Percentiles rank a stretch among this genome's conserved stretches.
phyloP scores from a whole-genome alignment of 2,797 vertebrate genomes.

The Hephaestus fuliginosus region DNA sequence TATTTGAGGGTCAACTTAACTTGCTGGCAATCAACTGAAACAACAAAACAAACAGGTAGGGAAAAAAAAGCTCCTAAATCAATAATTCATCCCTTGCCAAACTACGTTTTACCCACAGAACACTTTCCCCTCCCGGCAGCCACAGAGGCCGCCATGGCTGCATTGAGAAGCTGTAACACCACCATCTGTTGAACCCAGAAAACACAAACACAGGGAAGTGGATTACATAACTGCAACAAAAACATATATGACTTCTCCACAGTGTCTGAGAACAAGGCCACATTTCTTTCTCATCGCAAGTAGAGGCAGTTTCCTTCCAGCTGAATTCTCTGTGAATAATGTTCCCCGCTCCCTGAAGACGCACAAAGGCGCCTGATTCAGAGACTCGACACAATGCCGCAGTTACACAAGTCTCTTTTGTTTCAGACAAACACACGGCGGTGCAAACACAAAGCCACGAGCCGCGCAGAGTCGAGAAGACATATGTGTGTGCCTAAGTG shows the following conservation, averaged over 20 bases:
- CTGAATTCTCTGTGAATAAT: conserved; percentile 45
- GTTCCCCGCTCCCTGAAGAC: conserved; percentile 38
- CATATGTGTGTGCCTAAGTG: neutral
- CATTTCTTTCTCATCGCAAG: conserved; percentile 11
- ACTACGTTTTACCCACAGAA: conserved; percentile 23
- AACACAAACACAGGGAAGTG: conserved; percentile 22
- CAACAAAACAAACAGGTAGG: conserved; percentile 26
- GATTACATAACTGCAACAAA: conserved; percentile 1
- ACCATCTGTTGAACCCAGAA: conserved; percentile 38
- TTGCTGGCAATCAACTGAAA: conserved; percentile 22
- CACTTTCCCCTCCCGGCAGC: conserved; percentile 3
- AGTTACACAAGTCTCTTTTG: conserved; percentile 58
- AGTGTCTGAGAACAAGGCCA: conserved; percentile 22
- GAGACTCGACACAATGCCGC: conserved; percentile 34
- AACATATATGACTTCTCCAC: conserved; percentile 8
- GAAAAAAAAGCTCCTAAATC: conserved; percentile 7
- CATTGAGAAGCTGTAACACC: neutral
- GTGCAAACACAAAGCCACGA: conserved; percentile 13
- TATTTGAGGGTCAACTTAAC: conserved; percentile 33
- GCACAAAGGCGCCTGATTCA: conserved; percentile 57
- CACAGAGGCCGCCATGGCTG: conserved; percentile 7
- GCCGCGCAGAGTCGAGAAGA: neutral
- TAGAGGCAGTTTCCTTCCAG: conserved; percentile 25
- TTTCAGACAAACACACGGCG: conserved; percentile 38
- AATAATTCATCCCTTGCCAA: conserved; percentile 53